Percentiles rank a stretch among this genome's conserved stretches.
These are phyloP conservation scores for Thymelicus lineola DNA, from an alignment of 2,888 invertebrate species.

Conservation along the genomic window DNA sequence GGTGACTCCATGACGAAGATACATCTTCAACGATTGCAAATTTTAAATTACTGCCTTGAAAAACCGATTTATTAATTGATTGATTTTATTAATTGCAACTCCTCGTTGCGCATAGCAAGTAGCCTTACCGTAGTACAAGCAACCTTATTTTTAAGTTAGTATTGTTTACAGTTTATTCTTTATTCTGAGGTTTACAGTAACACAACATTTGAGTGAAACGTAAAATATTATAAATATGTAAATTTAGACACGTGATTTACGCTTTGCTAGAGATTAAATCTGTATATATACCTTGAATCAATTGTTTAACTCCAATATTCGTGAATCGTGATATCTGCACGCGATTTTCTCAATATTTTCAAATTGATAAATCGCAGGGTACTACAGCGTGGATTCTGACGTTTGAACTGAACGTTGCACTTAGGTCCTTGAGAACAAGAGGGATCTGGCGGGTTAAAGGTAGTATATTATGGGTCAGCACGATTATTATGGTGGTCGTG, in stretches of 20 bases:
- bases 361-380: slow-evolving; percentile 38
- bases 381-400: not conserved
- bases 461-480: slow-evolving; percentile 32
- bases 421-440: slow-evolving; percentile 29
- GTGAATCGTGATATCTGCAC: slow-evolving; percentile 54
- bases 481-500: slow-evolving; percentile 47
- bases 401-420: slow-evolving; percentile 37
- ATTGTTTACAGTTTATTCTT: no score
- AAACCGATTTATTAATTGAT: no score
- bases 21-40: no score
- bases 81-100: no score
- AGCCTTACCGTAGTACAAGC: no score
- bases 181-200: no score
- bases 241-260: not conserved
- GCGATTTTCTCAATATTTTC: slow-evolving; percentile 41
- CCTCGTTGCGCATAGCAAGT: not conserved
- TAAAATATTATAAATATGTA: no score
- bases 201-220: no score
- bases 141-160: no score
- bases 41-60: no score
- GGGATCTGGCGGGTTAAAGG: slow-evolving; percentile 6
- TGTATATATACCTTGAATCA: slow-evolving; percentile 70
- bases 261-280: slow-evolving; percentile 14
- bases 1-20: no score
- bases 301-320: slow-evolving; percentile 55